Conservation (phyloP, 2,888 invertebrate species). For the Pseudanteris insignis region DNA sequence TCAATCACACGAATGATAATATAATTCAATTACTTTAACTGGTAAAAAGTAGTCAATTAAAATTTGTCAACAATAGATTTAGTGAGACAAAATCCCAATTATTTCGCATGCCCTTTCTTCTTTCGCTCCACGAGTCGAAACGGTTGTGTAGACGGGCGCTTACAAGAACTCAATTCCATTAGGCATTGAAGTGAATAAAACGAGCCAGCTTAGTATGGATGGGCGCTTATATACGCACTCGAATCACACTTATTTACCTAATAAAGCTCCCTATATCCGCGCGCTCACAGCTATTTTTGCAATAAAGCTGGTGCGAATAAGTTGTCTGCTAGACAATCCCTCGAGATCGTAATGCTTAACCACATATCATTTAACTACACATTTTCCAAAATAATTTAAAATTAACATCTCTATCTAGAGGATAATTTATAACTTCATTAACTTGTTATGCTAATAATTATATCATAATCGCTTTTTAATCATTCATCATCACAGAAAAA, state of each 20-base stretch:
- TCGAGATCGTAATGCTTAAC: slow-evolving; percentile 58
- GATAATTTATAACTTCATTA: too few species aligned
- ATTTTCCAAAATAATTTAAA: slow-evolving; percentile 57
- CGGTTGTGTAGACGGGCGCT: slow-evolving; percentile 48
- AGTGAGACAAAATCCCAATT: slow-evolving; percentile 62
- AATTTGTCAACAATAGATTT: slow-evolving; percentile 57
- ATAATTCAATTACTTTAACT: too few species aligned
- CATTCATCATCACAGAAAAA: too few species aligned
- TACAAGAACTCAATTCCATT: slow-evolving; percentile 62
- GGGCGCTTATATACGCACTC: slow-evolving; percentile 55
- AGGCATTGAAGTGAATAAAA: slow-evolving; percentile 62
- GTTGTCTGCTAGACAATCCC: slow-evolving; percentile 60
- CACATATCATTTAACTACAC: slow-evolving; percentile 35
- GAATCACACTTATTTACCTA: slow-evolving; percentile 62
- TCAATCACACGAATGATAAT: too few species aligned
- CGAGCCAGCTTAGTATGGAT: slow-evolving; percentile 56
- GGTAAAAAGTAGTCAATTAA: slow-evolving; percentile 62
- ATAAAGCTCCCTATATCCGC: slow-evolving; percentile 54
- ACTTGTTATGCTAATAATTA: not conserved
- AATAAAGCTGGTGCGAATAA: slow-evolving; percentile 56
- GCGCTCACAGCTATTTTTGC: slow-evolving; percentile 46
- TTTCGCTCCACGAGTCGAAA: slow-evolving; percentile 43
- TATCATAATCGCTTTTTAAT: not conserved
- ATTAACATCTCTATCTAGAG: slow-evolving; percentile 7
- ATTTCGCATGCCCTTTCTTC: slow-evolving; percentile 52